Conservation (phyloP, 1,140 invertebrate species). For the Marisa cornuarietis region DNA sequence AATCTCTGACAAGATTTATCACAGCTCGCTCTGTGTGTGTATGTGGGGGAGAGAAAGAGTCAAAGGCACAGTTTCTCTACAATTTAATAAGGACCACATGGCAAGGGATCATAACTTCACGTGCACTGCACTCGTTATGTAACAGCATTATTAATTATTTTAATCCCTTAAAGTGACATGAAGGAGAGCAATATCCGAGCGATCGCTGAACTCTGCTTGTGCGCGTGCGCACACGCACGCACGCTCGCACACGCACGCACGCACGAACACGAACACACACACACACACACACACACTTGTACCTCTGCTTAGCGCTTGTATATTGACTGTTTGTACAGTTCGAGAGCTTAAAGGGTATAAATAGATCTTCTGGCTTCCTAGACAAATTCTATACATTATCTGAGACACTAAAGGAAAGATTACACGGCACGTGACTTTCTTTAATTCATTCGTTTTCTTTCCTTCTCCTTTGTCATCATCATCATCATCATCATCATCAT, state of each 20-base stretch:
- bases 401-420: neutral
- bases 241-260: neutral
- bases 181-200: neutral
- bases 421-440: neutral
- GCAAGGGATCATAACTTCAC: no score
- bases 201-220: neutral
- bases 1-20: no score
- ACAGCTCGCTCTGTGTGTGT: no score
- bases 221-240: neutral
- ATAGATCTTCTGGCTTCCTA: no score
- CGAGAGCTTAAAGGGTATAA: no score
- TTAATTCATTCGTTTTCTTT: neutral
- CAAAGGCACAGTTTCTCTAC: no score
- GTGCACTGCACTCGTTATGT: no score
- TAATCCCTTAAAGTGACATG: no score
- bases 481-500: neutral
- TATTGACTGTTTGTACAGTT: no score
- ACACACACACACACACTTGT: slow-evolving; percentile 9
- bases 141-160: no score
- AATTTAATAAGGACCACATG: no score
- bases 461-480: neutral
- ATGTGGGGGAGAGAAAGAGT: no score
- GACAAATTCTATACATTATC: neutral
- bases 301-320: neutral
- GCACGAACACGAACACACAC: neutral